These are phyloP conservation scores for Mallotus villosus DNA, from an alignment of 2,797 vertebrate species.

Conservation along the genomic window DNA sequence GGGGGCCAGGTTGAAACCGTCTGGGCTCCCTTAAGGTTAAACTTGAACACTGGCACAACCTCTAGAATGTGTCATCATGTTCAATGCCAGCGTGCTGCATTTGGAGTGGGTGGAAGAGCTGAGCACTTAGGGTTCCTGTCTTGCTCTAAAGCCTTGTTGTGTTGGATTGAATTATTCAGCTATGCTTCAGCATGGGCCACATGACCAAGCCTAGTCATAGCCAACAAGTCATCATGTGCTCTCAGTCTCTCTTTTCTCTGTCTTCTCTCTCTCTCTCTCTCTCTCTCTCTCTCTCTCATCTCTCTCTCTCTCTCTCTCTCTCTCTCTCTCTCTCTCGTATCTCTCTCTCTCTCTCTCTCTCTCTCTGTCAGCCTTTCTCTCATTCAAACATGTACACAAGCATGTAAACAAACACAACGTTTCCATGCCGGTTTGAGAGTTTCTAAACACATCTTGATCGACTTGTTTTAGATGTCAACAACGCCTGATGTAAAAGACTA, in stretches of 20 bases:
- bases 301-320: not conserved
- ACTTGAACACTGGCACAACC: not conserved
- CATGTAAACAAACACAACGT: not conserved
- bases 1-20: no score
- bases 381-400: constrained; percentile 8
- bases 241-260: constrained; percentile 5
- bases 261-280: constrained; percentile 1
- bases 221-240: constrained; percentile 34
- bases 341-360: not conserved
- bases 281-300: not conserved
- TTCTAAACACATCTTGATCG: no score
- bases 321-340: not conserved
- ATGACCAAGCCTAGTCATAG: constrained; percentile 43
- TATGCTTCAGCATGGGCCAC: constrained; percentile 44
- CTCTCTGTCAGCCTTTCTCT: not conserved
- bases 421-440: no score
- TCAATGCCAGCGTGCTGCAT: not conserved
- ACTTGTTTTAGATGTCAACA: no score
- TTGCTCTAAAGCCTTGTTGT: constrained; percentile 35
- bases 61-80: not conserved
- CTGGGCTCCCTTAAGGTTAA: no score
- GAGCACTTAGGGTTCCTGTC: constrained; percentile 31
- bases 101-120: constrained; percentile 26
- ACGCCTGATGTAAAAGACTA: no score
- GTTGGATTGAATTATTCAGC: constrained; percentile 63